Evolutionary conservation across 2,888 invertebrate genomes (phyloP).

Genomic region (Oligia strigilis): DNA sequence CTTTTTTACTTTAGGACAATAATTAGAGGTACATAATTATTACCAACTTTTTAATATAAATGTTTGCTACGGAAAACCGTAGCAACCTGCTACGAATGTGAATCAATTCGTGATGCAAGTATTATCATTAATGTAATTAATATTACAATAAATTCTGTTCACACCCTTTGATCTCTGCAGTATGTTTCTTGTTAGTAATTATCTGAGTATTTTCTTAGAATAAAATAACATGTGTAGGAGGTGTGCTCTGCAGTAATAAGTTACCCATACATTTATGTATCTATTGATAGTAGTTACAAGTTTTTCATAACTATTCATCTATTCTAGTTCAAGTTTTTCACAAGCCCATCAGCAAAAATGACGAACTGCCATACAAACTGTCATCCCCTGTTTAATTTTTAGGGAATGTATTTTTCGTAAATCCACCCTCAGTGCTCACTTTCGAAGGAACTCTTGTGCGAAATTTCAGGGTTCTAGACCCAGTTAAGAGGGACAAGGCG

Average conservation of each 20-base stretch:
- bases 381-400: not conserved
- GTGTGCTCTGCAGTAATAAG: constrained; percentile 2
- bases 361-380: not conserved
- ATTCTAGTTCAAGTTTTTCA: not conserved
- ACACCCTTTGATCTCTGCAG: constrained; percentile 31
- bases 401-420: not conserved
- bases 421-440: not conserved
- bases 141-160: constrained; percentile 28
- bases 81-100: constrained; percentile 1
- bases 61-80: constrained; percentile 24
- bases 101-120: constrained; percentile 9
- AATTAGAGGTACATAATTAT: not conserved
- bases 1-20: not conserved
- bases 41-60: not conserved
- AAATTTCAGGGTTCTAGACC: not conserved
- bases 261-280: not conserved
- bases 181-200: not conserved
- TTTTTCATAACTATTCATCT: not conserved
- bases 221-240: constrained; percentile 3
- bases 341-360: not conserved
- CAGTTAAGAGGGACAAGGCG: too few relatives aligned
- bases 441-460: not conserved
- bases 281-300: not conserved
- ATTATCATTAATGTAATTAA: constrained; percentile 4
- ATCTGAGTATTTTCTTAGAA: constrained; percentile 16